phyloP scores from a whole-genome alignment of 2,113 vertebrate genomes.

The Aspiorhynchus laticeps region DNA sequence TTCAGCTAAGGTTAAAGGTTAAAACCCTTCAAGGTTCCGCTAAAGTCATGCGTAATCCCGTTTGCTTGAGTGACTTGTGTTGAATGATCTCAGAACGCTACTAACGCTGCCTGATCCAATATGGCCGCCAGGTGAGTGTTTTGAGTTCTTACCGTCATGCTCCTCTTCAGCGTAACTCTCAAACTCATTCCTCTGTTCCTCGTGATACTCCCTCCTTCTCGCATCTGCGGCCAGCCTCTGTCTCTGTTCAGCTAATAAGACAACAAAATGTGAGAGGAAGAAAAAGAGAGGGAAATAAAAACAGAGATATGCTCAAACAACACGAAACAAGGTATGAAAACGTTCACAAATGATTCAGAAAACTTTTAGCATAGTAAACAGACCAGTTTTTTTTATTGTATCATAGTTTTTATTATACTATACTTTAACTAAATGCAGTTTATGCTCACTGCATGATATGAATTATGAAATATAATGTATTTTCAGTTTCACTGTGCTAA shows the following conservation, averaged over 20 bases:
- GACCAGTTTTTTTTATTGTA: neutral
- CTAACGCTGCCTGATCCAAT: neutral
- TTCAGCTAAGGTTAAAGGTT: no score
- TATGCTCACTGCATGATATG: neutral
- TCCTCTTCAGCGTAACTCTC: constrained; percentile 85
- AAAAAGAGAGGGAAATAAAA: neutral
- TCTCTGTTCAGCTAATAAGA: constrained; percentile 77
- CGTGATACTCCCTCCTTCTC: constrained; percentile 77
- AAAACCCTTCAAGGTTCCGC: neutral
- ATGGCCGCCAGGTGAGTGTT: neutral
- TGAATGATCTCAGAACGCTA: neutral
- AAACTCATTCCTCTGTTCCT: constrained; percentile 79
- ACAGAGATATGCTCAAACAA: neutral
- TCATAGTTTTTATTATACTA: neutral
- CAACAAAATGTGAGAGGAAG: neutral
- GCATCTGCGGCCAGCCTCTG: constrained; percentile 79
- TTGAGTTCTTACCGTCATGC: constrained; percentile 72
- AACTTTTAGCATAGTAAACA: neutral
- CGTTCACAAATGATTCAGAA: neutral
- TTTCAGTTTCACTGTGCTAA: neutral
- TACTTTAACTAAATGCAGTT: neutral
- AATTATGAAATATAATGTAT: neutral
- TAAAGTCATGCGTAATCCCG: neutral
- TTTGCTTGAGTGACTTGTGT: neutral
- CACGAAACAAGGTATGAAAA: neutral